Base-by-base conservation (phyloP, 2,888 invertebrate species). In the Eucriotettix oculatus region DNA sequence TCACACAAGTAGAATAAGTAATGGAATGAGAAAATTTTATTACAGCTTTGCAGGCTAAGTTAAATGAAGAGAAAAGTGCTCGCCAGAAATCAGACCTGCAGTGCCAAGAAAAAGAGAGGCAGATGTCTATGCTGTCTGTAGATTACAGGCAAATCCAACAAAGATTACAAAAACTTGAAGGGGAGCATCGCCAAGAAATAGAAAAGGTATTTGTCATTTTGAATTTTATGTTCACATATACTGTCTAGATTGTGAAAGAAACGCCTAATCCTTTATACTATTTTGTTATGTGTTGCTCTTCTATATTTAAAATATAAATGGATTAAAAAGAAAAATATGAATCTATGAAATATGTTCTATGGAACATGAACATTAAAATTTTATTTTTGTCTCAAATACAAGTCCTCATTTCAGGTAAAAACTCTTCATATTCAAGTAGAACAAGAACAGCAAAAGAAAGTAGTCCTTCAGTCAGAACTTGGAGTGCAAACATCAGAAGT, bases 141-240 rank as follows among this genome's bases (percentile, higher is more conserved):
- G 97, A 97, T 75, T 90, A 94, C 72, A 79, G 92, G n/a, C 95
- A 95, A 76, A 87, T 94, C 69, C 91, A 92, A 70, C 88, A 93
- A 71, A 82, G 91, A 61, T 74, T 95, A 64, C 89, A 92, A 70
- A 91, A 92, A 70, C 75, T 94, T 10, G 93, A 95, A 74, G 89
- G 89, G n/a, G 94, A 96, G 74, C 85, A 90, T 69, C 80, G 90
- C 9, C 90, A 92, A 71, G 92, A 93, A 75, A 78, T 82, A 17
- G 92, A 93, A 70, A 90, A 90, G 81, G 85, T 83, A 66, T 53
- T 10, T 16, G 10, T 48, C 48, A 14, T 14, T n/a, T 7, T 7
- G 7, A 29, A 5, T 29, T 29, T 29, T 29, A 29, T 29, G 29
- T 29, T 29, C 29, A 29, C 29, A 29, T 29, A 29, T 29, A 5